Evolutionary conservation across 2,888 invertebrate genomes (phyloP).

Genomic region (Uropetala carovei): DNA sequence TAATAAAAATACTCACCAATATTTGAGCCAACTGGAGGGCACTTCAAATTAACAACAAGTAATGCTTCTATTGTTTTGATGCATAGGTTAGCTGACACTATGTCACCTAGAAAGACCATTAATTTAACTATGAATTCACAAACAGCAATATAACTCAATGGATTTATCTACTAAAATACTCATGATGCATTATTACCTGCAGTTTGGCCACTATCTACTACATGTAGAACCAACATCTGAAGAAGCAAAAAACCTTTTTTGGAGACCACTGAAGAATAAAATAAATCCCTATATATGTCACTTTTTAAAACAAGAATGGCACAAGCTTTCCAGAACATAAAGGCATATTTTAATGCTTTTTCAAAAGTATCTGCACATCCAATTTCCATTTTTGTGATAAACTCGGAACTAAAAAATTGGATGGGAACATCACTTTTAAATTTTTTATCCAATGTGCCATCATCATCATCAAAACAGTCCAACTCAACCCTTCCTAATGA

Average conservation of each 20-base stretch:
- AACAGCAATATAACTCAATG: too few species aligned
- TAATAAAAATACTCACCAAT: slow-evolving; percentile 45
- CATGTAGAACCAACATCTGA: slow-evolving; percentile 71
- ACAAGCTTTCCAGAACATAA: slow-evolving; percentile 78
- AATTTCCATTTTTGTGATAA: not conserved
- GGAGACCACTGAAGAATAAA: slow-evolving; percentile 74
- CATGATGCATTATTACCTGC: not conserved
- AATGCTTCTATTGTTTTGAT: slow-evolving; percentile 68
- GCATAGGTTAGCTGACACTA: slow-evolving; percentile 47
- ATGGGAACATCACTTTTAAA: not conserved
- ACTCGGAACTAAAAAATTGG: not conserved
- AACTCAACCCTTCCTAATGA: not conserved
- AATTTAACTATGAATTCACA: too few species aligned
- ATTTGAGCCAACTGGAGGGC: slow-evolving; percentile 57
- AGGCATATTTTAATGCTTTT: slow-evolving; percentile 16
- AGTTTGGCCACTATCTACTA: not conserved
- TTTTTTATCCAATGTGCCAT: not conserved
- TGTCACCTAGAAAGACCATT: not conserved
- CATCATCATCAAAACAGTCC: not conserved
- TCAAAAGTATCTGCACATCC: not conserved
- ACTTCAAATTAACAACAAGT: slow-evolving; percentile 66
- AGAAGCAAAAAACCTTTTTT: slow-evolving; percentile 75
- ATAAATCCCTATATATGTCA: slow-evolving; percentile 77
- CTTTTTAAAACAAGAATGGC: slow-evolving; percentile 77
- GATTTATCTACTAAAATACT: not conserved